Conservation (phyloP, 2,113 vertebrate species). For the Petaurus breviceps region DNA sequence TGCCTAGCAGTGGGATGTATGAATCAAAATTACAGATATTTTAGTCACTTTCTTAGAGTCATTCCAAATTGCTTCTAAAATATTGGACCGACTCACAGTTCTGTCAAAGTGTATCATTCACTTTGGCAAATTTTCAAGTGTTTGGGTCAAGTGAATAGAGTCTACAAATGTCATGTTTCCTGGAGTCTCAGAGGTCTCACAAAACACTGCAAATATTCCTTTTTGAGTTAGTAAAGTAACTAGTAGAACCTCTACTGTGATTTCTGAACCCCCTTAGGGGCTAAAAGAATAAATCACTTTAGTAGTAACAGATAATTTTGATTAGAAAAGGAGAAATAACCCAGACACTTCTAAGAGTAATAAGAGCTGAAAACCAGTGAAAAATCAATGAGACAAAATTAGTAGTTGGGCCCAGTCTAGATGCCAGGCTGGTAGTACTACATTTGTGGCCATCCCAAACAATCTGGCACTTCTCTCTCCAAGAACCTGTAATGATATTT, state of each 20-base stretch:
- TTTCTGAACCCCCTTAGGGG: not conserved
- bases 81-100: not conserved
- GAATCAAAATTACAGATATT: not conserved
- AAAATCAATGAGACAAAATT: conserved; percentile 11
- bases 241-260: not conserved
- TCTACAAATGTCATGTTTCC: conserved; percentile 35
- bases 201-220: conserved; percentile 35
- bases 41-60: not conserved
- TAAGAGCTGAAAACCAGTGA: not conserved
- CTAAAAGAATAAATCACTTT: conserved; percentile 5
- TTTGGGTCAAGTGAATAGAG: conserved; percentile 25
- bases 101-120: not conserved
- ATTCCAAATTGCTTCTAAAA: not conserved
- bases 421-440: not conserved
- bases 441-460: not conserved
- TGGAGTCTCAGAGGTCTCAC: conserved; percentile 1
- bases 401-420: not conserved
- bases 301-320: not conserved
- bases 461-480: not conserved
- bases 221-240: not conserved
- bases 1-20: not conserved
- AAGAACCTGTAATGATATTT: not conserved
- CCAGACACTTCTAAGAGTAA: not conserved
- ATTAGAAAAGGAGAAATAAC: conserved; percentile 11
- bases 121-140: not conserved